These are phyloP conservation scores for Volucella inflata DNA, from an alignment of 2,888 invertebrate genomes.

Conservation along the genomic window DNA sequence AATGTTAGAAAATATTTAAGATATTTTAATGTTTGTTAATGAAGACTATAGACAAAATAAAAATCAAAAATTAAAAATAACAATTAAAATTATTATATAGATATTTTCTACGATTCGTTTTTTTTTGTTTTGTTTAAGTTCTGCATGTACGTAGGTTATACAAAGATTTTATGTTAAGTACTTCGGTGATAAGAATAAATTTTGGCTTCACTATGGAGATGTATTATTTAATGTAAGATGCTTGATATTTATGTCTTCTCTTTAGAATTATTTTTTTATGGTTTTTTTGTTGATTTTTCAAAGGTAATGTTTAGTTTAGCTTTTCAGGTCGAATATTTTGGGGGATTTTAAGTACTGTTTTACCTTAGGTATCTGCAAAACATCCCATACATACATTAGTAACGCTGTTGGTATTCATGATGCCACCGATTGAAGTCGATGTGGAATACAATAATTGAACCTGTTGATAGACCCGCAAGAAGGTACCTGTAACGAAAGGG, in stretches of 20 bases:
- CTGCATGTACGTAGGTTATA: slow-evolving; percentile 28
- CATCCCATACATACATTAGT: slow-evolving; percentile 85
- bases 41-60: neutral
- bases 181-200: slow-evolving; percentile 71
- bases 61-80: slow-evolving; percentile 14
- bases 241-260: slow-evolving; percentile 74
- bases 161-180: slow-evolving; percentile 66
- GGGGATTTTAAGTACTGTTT: slow-evolving; percentile 75
- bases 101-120: slow-evolving; percentile 34
- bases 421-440: slow-evolving; percentile 99
- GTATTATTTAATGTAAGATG: slow-evolving; percentile 37
- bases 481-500: slow-evolving; percentile 89
- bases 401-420: slow-evolving; percentile 97
- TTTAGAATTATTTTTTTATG: slow-evolving; percentile 69
- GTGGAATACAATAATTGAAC: slow-evolving; percentile 99
- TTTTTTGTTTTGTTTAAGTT: slow-evolving; percentile 13
- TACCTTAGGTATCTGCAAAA: slow-evolving; percentile 75
- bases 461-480: slow-evolving; percentile 97
- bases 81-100: slow-evolving; percentile 15
- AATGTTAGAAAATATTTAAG: slow-evolving; percentile 42
- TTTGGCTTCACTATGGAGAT: slow-evolving; percentile 75
- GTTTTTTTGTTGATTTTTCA: slow-evolving; percentile 54
- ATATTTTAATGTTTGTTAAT: slow-evolving; percentile 28
- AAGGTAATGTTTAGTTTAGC: slow-evolving; percentile 54
- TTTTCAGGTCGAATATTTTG: slow-evolving; percentile 57